Conservation (phyloP, 2,113 vertebrate genomes). For the Carettochelys insculpta region DNA sequence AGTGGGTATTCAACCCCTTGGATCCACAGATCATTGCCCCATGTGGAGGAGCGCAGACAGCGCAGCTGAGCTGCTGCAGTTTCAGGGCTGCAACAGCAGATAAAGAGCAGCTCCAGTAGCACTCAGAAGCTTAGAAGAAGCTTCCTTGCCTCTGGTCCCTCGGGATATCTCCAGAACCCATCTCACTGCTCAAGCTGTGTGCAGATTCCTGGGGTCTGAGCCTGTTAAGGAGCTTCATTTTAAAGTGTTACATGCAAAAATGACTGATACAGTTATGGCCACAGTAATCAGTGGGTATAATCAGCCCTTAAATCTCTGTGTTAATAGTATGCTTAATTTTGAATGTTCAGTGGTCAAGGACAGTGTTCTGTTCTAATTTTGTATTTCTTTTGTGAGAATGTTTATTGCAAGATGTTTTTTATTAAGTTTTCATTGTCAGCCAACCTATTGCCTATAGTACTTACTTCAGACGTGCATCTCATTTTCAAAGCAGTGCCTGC, state of each 20-base stretch:
- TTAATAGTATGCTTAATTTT: neutral
- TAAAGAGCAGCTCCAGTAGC: neutral
- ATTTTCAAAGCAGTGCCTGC: conserved; percentile 26
- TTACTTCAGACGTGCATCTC: neutral
- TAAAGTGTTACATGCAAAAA: neutral
- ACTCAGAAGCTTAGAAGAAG: neutral
- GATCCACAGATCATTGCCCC: neutral
- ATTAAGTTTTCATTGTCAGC: neutral
- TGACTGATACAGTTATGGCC: neutral
- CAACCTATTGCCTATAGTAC: neutral
- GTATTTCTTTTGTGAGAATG: neutral
- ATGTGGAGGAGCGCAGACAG: neutral
- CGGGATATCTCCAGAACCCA: neutral
- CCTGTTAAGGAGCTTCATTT: neutral
- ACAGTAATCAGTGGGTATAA: neutral
- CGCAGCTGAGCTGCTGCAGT: neutral
- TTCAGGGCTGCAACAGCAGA: neutral
- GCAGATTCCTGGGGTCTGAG: neutral
- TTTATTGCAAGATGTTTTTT: neutral
- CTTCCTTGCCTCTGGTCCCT: neutral
- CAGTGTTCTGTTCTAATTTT: neutral
- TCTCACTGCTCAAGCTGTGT: neutral
- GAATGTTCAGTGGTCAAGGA: neutral
- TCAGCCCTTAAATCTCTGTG: neutral
- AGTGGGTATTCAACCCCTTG: neutral